Evolutionary conservation across 2,113 vertebrate species (phyloP).

Genomic region (Campylorhamphus procurvoides): DNA sequence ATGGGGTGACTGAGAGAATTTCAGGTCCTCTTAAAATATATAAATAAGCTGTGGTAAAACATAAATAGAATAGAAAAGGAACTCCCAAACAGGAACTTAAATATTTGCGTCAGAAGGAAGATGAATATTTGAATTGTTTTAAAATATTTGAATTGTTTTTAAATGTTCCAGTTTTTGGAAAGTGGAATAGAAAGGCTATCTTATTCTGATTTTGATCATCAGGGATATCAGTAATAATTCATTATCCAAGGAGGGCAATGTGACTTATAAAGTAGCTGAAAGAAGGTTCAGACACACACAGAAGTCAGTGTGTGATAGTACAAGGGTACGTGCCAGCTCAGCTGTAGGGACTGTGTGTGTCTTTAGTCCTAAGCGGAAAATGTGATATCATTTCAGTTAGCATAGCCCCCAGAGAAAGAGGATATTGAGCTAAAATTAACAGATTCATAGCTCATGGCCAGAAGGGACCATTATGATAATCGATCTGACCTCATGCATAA

Average conservation of each 20-base stretch:
- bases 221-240: background rate
- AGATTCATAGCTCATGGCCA: slow-evolving; percentile 46
- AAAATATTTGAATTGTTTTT: background rate
- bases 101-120: background rate
- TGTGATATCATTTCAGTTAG: slow-evolving; percentile 53
- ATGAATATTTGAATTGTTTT: background rate
- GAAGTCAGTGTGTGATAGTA: background rate
- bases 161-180: background rate
- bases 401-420: slow-evolving; percentile 41
- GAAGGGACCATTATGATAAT: slow-evolving; percentile 65
- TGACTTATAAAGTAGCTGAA: background rate
- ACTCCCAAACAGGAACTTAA: background rate
- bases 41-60: background rate
- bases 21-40: background rate
- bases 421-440: slow-evolving; percentile 68
- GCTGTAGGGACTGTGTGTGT: background rate
- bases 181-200: background rate
- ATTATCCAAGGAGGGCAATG: background rate
- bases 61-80: background rate
- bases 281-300: background rate
- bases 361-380: slow-evolving; percentile 49
- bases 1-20: background rate
- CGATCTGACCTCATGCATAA: slow-evolving; percentile 46
- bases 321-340: background rate
- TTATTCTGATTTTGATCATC: background rate